These are phyloP conservation scores for Pyrochroa serraticornis DNA, from an alignment of 2,888 invertebrate species.

Conservation along the genomic window DNA sequence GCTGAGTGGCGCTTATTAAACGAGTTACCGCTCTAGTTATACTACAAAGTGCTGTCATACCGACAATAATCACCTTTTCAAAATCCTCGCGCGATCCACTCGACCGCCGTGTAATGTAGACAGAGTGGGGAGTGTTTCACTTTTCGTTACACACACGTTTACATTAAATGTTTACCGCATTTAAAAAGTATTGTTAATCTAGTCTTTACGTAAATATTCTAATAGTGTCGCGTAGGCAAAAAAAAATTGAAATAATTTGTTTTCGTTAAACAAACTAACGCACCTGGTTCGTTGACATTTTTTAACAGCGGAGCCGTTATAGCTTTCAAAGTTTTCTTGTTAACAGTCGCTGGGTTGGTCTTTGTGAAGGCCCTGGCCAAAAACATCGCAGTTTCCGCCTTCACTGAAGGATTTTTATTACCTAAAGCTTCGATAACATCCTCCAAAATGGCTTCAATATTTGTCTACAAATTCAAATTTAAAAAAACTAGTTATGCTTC, in stretches of 20 bases:
- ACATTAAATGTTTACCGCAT: neutral
- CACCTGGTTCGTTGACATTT: constrained; percentile 76
- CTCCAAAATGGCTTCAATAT: constrained; percentile 82
- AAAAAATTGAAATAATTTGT: no score
- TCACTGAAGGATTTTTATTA: constrained; percentile 90
- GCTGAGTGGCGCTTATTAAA: no score
- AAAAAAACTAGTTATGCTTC: constrained; percentile 7
- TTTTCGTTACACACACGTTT: neutral
- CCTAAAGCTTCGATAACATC: constrained; percentile 84
- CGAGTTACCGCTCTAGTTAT: no score
- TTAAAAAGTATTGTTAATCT: no score
- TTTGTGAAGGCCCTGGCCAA: constrained; percentile 81
- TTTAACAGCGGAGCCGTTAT: constrained; percentile 80
- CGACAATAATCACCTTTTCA: no score
- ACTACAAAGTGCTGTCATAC: no score
- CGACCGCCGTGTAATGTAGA: no score
- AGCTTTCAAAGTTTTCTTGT: constrained; percentile 88
- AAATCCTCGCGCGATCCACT: no score
- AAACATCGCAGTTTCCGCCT: constrained; percentile 85
- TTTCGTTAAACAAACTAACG: neutral
- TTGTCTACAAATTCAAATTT: constrained; percentile 65
- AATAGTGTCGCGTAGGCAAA: no score
- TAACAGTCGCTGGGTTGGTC: constrained; percentile 80
- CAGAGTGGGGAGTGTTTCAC: no score
- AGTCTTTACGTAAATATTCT: no score